These are phyloP conservation scores for Sebastes cheni DNA, from an alignment of 2,797 vertebrate species.

Conservation along the genomic window DNA sequence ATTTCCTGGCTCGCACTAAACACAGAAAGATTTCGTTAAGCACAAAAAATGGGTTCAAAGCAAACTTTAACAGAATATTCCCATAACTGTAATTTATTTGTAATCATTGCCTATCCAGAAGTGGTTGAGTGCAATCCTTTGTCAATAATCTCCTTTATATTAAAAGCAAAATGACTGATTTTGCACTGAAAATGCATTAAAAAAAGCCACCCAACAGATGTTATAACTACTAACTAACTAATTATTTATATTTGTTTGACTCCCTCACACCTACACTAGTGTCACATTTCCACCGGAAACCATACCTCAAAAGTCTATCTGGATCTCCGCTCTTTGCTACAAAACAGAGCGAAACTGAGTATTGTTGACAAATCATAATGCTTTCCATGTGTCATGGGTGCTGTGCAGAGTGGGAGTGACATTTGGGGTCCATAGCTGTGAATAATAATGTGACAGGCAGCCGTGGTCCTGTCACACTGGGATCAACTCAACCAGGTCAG, in stretches of 20 bases:
- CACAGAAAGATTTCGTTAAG: neutral
- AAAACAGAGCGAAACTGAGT: constrained; percentile 21
- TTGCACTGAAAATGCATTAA: neutral
- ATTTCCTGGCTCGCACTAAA: no score
- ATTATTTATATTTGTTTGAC: neutral
- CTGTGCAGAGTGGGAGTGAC: constrained; percentile 44
- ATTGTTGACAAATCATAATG: constrained; percentile 46
- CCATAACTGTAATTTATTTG: neutral
- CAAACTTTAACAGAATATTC: neutral
- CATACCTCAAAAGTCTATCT: neutral
- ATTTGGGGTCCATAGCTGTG: constrained; percentile 50
- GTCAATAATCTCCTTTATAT: neutral
- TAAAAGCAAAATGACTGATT: neutral
- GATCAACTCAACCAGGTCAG: constrained; percentile 55
- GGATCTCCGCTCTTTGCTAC: neutral
- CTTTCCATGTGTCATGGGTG: constrained; percentile 17
- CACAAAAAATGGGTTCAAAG: neutral
- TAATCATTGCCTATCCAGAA: neutral
- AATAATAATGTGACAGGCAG: constrained; percentile 74
- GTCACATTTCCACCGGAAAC: neutral
- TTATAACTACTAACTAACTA: neutral
- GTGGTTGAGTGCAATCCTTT: neutral
- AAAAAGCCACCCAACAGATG: neutral
- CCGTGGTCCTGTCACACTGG: constrained; percentile 62
- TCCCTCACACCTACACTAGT: neutral